These are phyloP conservation scores for Marcusenius ussheri DNA, from an alignment of 2,113 vertebrate genomes.

Conservation along the genomic window DNA sequence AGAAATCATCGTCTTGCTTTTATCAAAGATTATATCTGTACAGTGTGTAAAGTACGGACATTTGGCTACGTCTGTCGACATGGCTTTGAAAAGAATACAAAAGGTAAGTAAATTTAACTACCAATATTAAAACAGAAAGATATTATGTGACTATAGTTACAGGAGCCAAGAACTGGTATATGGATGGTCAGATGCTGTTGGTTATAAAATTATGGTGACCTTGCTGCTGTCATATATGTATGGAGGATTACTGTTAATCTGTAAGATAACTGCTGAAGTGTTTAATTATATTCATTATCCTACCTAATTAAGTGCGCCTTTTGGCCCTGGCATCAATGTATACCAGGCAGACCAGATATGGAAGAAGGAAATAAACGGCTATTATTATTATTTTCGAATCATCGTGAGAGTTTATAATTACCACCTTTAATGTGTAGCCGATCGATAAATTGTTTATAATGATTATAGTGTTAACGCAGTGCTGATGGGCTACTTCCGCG, in stretches of 20 bases:
- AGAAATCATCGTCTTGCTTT: slow-evolving; percentile 8
- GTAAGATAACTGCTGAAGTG: background rate
- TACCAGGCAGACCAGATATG: background rate
- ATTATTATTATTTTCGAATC: background rate
- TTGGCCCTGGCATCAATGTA: background rate
- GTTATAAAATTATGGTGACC: background rate
- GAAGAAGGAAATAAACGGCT: background rate
- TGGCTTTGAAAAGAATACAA: slow-evolving; percentile 61
- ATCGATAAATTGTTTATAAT: background rate
- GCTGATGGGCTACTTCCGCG: background rate
- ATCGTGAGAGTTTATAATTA: background rate
- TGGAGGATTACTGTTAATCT: background rate
- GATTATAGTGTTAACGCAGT: background rate
- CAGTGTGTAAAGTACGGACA: background rate
- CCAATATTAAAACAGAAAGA: background rate
- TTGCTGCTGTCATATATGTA: background rate
- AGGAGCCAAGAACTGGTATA: background rate
- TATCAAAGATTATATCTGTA: background rate
- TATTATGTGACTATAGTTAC: background rate
- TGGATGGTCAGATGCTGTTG: background rate
- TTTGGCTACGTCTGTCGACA: slow-evolving; percentile 11
- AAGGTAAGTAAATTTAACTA: slow-evolving; percentile 43
- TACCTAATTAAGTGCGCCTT: background rate
- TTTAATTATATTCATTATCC: background rate
- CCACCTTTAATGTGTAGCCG: background rate